Evolutionary conservation across 2,113 vertebrate genomes (phyloP).

Genomic region (Muntiacus reevesi): DNA sequence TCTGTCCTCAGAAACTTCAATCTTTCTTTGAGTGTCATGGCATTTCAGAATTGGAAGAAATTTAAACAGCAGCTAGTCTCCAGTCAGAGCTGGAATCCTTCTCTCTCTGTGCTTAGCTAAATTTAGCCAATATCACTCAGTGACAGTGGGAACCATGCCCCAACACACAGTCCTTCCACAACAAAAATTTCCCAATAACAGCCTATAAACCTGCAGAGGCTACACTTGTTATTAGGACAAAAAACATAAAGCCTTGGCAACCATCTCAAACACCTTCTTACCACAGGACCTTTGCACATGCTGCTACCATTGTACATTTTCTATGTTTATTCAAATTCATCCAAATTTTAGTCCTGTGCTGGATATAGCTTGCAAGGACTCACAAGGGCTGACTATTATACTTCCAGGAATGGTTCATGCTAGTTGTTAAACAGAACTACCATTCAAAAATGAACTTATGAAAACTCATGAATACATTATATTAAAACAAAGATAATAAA

Average conservation of each 20-base stretch:
- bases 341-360: fast-evolving
- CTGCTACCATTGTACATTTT: background rate
- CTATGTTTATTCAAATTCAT: background rate
- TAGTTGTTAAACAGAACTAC: background rate
- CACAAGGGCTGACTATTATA: background rate
- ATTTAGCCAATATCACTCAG: background rate
- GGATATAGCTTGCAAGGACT: background rate
- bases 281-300: background rate
- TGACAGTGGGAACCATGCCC: background rate
- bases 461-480: background rate
- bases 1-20: background rate
- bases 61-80: background rate
- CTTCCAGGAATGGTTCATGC: background rate
- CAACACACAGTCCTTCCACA: background rate
- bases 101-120: background rate
- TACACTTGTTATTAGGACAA: background rate
- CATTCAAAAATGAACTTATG: background rate
- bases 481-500: background rate
- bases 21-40: background rate
- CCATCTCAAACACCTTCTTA: background rate
- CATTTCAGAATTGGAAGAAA: background rate
- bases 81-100: background rate
- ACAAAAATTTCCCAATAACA: background rate
- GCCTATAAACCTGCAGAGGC: background rate
- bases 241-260: background rate